Evolutionary conservation across 2,888 invertebrate genomes (phyloP), one percentile per base, ranked within the genome.

Genomic region (Epirrita christyi): DNA sequence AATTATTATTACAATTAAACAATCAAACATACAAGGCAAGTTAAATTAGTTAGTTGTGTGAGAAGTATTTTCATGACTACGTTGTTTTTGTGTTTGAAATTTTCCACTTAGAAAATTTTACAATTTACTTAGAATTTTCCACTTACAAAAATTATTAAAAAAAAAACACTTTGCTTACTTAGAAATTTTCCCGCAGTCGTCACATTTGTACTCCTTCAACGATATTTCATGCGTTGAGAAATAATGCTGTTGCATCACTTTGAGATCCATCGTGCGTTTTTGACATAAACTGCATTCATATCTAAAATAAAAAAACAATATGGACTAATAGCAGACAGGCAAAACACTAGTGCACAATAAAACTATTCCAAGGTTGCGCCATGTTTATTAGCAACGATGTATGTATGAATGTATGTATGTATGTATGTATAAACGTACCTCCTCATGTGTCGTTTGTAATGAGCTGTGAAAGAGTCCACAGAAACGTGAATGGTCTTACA

Each of bases 371-470:
- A n/a, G n/a, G n/a, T n/a, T n/a, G n/a, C n/a, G n/a, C n/a, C n/a
- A n/a, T n/a, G n/a, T n/a, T n/a, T n/a, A n/a, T n/a, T n/a, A n/a
- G n/a, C n/a, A n/a, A n/a, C n/a, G n/a, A n/a, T n/a, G n/a, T n/a
- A n/a, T n/a, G n/a, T n/a, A n/a, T n/a, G n/a, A n/a, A n/a, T n/a
- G n/a, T n/a, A n/a, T 7, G 28, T 7, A 28, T 28, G 28, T 28
- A 28, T 28, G 28, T 29, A 29, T 29, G 29, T 29, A 2, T 29
- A 6, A 29, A 8, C 9, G 0, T 66, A 90, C 90, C 89, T 81
- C 59, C 80, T 73, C 71, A 83, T 80, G 43, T 91, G 91, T 2
- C 85, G 69, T 29, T 84, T 88, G 34, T 88, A 89, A 56, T 90
- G 91, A 0, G 81, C 67, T 0, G 84, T 85, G 34, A 87, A 88